A percentile compares a stretch with the other conserved stretches of the same genome.
Evolutionary conservation across 2,888 invertebrate species (phyloP).

Genomic region (Drosophila koepferae): DNA sequence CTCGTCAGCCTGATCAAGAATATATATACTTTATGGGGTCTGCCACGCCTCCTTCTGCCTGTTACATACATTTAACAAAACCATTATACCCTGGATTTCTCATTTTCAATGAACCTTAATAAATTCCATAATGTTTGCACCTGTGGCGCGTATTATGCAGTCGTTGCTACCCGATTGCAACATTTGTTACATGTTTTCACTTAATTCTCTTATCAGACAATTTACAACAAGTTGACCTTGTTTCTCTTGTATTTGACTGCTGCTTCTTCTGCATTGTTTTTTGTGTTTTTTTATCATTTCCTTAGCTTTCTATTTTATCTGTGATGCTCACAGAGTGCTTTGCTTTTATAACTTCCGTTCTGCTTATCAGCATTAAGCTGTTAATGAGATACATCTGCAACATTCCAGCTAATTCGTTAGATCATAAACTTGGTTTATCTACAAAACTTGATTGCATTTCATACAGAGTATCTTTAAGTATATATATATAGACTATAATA

Average conservation of each 20-base stretch:
- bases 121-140: not conserved
- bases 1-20: too few species aligned
- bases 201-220: constrained; percentile 6
- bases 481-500: not conserved
- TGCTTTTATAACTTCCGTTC: constrained; percentile 8
- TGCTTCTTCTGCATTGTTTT: not conserved
- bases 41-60: too few species aligned
- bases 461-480: not conserved
- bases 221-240: constrained; percentile 4
- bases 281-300: constrained; percentile 2
- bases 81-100: too few species aligned
- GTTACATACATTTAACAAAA: too few species aligned
- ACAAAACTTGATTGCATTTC: not conserved
- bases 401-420: constrained; percentile 9
- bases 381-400: not conserved
- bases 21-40: too few species aligned
- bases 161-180: not conserved
- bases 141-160: not conserved
- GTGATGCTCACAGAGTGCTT: constrained; percentile 1
- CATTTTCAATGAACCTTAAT: too few species aligned
- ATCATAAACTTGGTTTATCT: constrained; percentile 3
- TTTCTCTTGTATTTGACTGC: not conserved
- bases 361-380: constrained; percentile 6
- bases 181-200: constrained; percentile 1
- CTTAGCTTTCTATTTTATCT: constrained; percentile 8